Evolutionary conservation across 2,888 invertebrate species (phyloP), one percentile per base, ranked within the genome.

Genomic region (Pogonocherus hispidulus): DNA sequence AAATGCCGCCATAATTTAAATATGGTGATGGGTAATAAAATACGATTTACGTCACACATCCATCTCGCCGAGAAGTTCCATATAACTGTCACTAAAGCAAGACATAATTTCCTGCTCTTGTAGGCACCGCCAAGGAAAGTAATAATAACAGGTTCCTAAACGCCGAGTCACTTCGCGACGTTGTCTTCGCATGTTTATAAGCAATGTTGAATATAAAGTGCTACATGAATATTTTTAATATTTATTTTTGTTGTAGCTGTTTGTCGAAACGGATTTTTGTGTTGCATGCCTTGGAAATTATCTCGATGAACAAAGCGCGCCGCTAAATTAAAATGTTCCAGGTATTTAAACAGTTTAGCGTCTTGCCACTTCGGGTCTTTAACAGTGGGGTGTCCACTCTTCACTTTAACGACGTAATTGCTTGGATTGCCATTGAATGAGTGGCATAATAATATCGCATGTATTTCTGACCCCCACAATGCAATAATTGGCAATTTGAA

Each of bases 81-180:
- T 54, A 52, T 63, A 63, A 54, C 57, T 57, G 68, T 64, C 60
- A 64, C 60, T 68, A 41, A 44, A 64, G 66, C 65, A 64, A 62
- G 67, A 63, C 70, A 69, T 69, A 66, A 65, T 70, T 72, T 73
- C 54, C 68, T 73, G 59, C 65, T 44, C 62, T 63, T 60, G 66
- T 66, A 66, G 55, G 69, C 41, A 62, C 66, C 70, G 71, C 64
- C 63, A 57, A 65, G 59, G 41, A 68, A 71, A 65, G 70, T 67
- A 67, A 69, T 67, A 67, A 69, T 70, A 74, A 74, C 70, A 69
- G 72, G 74, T 69, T 69, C 56, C 63, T 66, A 72, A 72, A 74
- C 67, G 74, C 69, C 67, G 60, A 74, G 72, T 74, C 74, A 74
- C 71, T 57, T 66, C 63, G 70, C 72, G 63, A 70, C 66, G 68